These are phyloP conservation scores for Adineta ricciae DNA, from an alignment of 2,888 invertebrate species.

Conservation along the genomic window DNA sequence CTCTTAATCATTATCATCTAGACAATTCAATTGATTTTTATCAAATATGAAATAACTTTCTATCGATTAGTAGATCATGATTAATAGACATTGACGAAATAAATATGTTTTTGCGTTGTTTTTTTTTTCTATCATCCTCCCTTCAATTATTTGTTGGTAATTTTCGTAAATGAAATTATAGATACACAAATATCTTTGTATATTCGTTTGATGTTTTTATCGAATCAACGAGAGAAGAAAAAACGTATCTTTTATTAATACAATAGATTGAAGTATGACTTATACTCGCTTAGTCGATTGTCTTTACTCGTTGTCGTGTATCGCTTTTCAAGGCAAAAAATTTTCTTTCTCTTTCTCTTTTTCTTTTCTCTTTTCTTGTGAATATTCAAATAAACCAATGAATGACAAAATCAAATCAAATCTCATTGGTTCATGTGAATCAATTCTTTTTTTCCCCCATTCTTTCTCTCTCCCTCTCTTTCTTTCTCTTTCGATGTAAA, in stretches of 20 bases:
- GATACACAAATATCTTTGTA: neutral
- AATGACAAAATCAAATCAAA: neutral
- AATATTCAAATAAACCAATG: neutral
- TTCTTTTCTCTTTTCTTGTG: neutral
- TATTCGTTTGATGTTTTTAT: neutral
- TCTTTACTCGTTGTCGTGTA: neutral
- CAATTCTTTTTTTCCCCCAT: neutral
- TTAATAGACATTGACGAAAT: neutral
- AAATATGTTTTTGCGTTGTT: neutral
- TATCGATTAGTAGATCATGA: neutral
- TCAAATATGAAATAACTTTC: neutral
- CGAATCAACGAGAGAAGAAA: neutral
- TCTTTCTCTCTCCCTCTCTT: neutral
- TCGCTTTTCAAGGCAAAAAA: slow-evolving; percentile 3
- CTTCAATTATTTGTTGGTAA: neutral
- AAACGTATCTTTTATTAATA: neutral
- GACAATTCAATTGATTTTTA: neutral
- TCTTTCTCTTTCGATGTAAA: no score
- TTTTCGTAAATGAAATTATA: neutral
- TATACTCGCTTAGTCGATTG: neutral
- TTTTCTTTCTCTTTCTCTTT: neutral
- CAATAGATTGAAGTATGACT: slow-evolving; percentile 8
- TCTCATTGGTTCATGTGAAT: neutral
- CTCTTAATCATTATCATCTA: neutral
- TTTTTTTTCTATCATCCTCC: neutral